Base-by-base conservation (phyloP, 2,797 vertebrate genomes). In the Macroramphosus scolopax region DNA sequence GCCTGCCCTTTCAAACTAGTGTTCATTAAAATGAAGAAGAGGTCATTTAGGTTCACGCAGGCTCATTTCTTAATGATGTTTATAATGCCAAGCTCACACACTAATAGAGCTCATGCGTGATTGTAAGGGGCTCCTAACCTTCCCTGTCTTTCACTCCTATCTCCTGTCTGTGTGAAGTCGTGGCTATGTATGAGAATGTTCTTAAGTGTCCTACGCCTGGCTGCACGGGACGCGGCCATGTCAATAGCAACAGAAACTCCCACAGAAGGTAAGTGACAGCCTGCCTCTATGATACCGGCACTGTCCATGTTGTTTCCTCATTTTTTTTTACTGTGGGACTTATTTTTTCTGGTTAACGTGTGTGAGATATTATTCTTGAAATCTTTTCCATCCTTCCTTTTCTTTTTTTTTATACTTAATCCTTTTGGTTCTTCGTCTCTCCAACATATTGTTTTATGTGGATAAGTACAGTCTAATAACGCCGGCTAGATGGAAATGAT, bases 221-320 rank as follows among this genome's bases (percentile, higher is more conserved):
- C 93, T 99, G 96, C 94, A 98, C 96, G 73, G 96, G 96, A 92
- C 94, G 96, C 63, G 96, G 96, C 89, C 96, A 99, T 89, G 96
- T 99, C 90, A 99, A 98, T 92, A 99, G 96, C 94, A 99, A 99
- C 96, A 94, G 96, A 93, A 99, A 99, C 92, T 99, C 96, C 40
- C 96, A 99, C 89, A 80, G 96, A 91, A 99, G 96, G 96, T 99
- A 93, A 95, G 95, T 82, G 75, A 50, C 43, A 57, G 56, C 40
- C 61, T 48, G 55, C 61, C 60, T 11, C 5, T 5, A 16, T 26
- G 33, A 43, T 72, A 46, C 22, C 32, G 55, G 70, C 70, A 54
- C 50, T 48, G 49, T 71, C 70, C 35, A 0, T 74, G 26, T 77
- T 38, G 39, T 41, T 42, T 41, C 66, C 47, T 36, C 17, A 28